Conservation (phyloP, 2,888 invertebrate species). For the Ormia ochracea region DNA sequence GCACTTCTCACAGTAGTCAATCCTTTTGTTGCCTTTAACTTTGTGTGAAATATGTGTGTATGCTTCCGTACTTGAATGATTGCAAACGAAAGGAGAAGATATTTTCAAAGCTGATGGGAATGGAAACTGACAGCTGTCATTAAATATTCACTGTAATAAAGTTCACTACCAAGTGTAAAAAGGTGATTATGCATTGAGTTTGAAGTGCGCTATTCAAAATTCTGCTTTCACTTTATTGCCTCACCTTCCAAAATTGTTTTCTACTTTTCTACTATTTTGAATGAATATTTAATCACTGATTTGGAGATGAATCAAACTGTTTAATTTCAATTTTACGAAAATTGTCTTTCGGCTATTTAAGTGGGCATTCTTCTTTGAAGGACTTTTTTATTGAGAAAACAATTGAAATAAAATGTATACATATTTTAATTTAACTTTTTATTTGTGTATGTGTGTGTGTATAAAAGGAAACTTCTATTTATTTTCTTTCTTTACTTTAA, state of each 20-base stretch:
- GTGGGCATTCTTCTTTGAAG: background rate
- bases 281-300: conserved; percentile 21
- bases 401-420: background rate
- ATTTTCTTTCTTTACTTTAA: too few relatives aligned
- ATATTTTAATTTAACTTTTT: background rate
- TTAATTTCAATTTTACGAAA: conserved; percentile 25
- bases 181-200: conserved; percentile 46
- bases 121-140: conserved; percentile 41
- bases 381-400: background rate
- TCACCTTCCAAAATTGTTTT: background rate
- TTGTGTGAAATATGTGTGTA: background rate
- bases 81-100: background rate
- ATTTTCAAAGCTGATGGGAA: conserved; percentile 17
- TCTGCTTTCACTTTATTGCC: background rate
- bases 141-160: conserved; percentile 28
- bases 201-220: conserved; percentile 46
- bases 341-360: conserved; percentile 20
- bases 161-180: background rate
- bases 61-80: background rate
- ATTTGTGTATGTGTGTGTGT: too few relatives aligned
- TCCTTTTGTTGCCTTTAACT: conserved; percentile 21
- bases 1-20: conserved; percentile 1
- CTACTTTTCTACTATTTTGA: background rate
- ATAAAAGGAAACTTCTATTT: too few relatives aligned
- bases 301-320: conserved; percentile 30